Base-by-base conservation (phyloP, 2,888 invertebrate species). In the Eudiplozoon nipponicum region DNA sequence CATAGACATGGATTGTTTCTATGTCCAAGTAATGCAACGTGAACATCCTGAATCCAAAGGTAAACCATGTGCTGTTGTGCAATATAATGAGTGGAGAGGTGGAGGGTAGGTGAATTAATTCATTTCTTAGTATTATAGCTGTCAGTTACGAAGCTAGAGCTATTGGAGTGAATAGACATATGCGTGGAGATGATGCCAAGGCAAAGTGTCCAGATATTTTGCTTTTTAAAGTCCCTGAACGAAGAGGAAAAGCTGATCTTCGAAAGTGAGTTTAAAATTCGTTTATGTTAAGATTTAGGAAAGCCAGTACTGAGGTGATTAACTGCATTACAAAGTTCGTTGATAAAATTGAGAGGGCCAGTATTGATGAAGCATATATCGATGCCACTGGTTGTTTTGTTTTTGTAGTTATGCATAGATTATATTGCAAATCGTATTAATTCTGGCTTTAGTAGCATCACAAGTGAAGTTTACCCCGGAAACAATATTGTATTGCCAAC, bases 1-100 rank as follows among this genome's bases (percentile, higher is more conserved):
- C 36, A 71, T 94, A 36, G 90, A 94, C 56, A 90, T 94, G 90
- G 90, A 94, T 57, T 86, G 86, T 61, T 94, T 94, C 61, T 94
- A 81, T 59, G 90, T 86, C 51, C 90, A 90, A 68, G 90, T 94
- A 2, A 90, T 94, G 61, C 75, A 77, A 52, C 71, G 76, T 54
- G 60, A 75, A n/a, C 66, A 74, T 52, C 78, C 84, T 0, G 62
- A 66, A 43, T 62, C 75, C 46, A 65, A 65, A 55, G 81, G 77
- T 36, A 72, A 75, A 60, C 90, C 90, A 1, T 68, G 84, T 44
- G 86, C 78, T 39, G 90, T 94, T 3, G 81, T 84, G 0, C 90
- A 90, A 55, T 84, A 86, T 53, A 84, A 78, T 55, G 68, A 70
- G 2, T 84, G 75, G 72, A 69, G 70, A 57, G 77, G 77, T 26